A percentile compares a stretch with the other conserved stretches of the same genome.
Conservation (phyloP, 2,113 vertebrate genomes). For the Xiphophorus hellerii region DNA sequence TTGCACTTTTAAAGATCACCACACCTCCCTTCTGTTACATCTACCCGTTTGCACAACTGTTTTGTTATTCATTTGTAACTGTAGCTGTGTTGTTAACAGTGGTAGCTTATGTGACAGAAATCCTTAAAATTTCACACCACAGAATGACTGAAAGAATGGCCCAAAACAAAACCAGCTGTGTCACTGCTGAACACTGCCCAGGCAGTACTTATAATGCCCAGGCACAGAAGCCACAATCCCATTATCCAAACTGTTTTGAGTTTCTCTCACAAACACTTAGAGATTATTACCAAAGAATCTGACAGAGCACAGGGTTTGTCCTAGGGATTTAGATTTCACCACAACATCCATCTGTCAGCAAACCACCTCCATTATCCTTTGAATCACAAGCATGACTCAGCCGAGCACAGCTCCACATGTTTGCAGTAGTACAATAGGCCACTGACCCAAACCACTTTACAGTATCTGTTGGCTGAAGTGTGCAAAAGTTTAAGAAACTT, state of each 20-base stretch:
- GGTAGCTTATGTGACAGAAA: constrained; percentile 36
- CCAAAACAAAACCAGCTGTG: constrained; percentile 83
- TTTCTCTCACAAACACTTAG: constrained; percentile 70
- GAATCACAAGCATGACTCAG: constrained; percentile 66
- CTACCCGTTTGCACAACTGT: neutral
- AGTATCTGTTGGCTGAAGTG: constrained; percentile 56
- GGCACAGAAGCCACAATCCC: constrained; percentile 57
- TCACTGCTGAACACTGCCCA: constrained; percentile 72
- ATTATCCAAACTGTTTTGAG: constrained; percentile 60
- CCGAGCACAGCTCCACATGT: constrained; percentile 80
- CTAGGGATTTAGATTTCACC: constrained; percentile 67
- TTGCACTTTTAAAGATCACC: neutral
- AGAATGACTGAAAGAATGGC: constrained; percentile 57
- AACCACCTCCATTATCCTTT: constrained; percentile 66
- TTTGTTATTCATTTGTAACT: constrained; percentile 9
- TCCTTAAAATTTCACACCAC: constrained; percentile 73
- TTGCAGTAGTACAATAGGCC: constrained; percentile 69
- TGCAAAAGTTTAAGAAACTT: constrained; percentile 65
- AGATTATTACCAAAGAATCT: constrained; percentile 67
- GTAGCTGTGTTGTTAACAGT: constrained; percentile 16
- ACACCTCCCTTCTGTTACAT: neutral
- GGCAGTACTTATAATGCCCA: constrained; percentile 68
- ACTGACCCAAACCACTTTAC: constrained; percentile 61
- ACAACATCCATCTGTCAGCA: constrained; percentile 75
- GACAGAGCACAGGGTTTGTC: constrained; percentile 66